Evolutionary conservation across 2,797 vertebrate species (phyloP), one percentile per base, ranked within the genome.

Genomic region (Vultur gryphus): DNA sequence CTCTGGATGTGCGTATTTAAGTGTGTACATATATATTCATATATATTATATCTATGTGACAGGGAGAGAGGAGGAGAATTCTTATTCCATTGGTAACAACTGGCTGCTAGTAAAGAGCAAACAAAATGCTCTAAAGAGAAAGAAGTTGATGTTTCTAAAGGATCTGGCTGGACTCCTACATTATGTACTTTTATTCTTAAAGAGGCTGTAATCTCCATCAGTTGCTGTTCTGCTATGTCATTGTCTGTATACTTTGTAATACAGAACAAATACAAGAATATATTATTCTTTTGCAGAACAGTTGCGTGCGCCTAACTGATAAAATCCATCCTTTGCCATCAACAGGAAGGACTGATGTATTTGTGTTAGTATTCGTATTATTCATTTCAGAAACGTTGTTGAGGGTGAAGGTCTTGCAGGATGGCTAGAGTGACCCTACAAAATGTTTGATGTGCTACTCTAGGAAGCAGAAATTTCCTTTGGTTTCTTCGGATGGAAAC

Each of bases 401-500:
- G 78, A 85, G 84, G n/a, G 72, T 66, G 57, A 96, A 84, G 81
- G 64, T 29, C 54, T 95, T 93, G 73, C 93, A 94, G 89, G 83
- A 96, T 89, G 72, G 87, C 62, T 84, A 92, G 69, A 92, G 70
- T 91, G 89, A 96, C 88, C 89, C 91, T 95, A 58, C 59, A 75
- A 89, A 97, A 94, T 71, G 71, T 98, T 98, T 98, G 95, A 98
- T 98, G 97, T 96, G 92, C 84, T 97, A 20, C 81, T 95, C 82
- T 91, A 97, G 98, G 97, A 98, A 98, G 97, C 96, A 97, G 97
- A 97, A 96, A 97, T 98, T 98, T 98, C 97, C 98, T 98, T 96
- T 76, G 51, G 70, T 95, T 98, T 98, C 97, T 96, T 97, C 13
- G 7, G 69, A 86, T 95, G 87, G 90, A 95, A 96, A 87, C 39